phyloP scores from a whole-genome alignment of 2,113 vertebrate species.

The Dromaius novaehollandiae region DNA sequence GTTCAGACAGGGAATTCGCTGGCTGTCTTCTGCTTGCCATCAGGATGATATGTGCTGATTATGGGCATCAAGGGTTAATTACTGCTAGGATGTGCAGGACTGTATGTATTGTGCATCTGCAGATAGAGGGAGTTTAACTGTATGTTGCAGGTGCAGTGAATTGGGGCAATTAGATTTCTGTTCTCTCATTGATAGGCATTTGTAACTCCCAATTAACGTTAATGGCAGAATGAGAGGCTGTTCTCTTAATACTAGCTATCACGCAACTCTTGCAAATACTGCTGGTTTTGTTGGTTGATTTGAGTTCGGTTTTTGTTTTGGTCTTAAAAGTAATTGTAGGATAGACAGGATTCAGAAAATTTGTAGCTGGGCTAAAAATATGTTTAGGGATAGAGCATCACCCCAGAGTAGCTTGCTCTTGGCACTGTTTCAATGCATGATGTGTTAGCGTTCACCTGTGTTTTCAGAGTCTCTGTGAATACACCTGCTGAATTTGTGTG shows the following conservation, averaged over 20 bases:
- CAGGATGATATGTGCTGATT: slow-evolving; percentile 42
- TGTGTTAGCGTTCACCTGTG: not conserved
- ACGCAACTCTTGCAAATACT: not conserved
- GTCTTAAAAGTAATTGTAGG: not conserved
- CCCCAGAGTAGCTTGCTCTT: not conserved
- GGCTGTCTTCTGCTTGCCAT: slow-evolving; percentile 66
- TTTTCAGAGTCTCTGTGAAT: not conserved
- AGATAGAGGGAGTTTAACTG: slow-evolving; percentile 60
- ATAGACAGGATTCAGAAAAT: not conserved
- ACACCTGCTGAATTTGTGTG: not conserved
- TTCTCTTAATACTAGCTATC: slow-evolving; percentile 29
- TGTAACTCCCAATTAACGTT: slow-evolving; percentile 61
- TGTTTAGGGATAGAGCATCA: not conserved
- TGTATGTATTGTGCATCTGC: slow-evolving; percentile 64
- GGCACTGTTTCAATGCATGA: not conserved
- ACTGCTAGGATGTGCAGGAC: slow-evolving; percentile 39
- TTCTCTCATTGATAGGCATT: slow-evolving; percentile 66
- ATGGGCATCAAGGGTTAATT: slow-evolving; percentile 67
- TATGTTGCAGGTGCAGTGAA: slow-evolving; percentile 67
- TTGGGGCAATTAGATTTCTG: slow-evolving; percentile 60
- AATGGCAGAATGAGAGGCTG: slow-evolving; percentile 32
- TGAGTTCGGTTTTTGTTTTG: not conserved
- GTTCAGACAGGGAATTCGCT: slow-evolving; percentile 36
- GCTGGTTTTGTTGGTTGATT: not conserved
- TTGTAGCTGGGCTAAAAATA: not conserved